Evolutionary conservation across 2,797 vertebrate genomes (phyloP).

Genomic region (Falco berigora): DNA sequence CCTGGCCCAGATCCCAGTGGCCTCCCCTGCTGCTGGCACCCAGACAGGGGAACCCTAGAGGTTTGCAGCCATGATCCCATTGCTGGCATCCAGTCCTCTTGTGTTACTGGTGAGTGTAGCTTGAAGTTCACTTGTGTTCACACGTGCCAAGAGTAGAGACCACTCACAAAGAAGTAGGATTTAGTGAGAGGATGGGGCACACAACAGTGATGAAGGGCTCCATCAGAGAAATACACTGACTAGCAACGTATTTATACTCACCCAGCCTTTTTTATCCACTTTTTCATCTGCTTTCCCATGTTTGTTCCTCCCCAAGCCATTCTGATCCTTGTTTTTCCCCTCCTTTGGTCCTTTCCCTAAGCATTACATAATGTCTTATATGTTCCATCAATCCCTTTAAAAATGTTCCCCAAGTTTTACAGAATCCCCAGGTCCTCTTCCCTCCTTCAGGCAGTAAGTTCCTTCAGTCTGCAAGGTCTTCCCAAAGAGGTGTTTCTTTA

Average conservation of each 20-base stretch:
- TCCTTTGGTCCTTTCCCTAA: neutral
- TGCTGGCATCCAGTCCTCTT: neutral
- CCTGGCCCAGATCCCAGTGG: neutral
- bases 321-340: neutral
- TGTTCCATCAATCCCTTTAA: neutral
- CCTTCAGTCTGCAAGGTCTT: neutral
- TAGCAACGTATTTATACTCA: neutral
- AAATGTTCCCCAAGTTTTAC: accelerated
- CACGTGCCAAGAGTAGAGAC: neutral
- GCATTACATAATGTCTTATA: neutral
- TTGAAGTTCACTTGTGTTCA: neutral
- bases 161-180: neutral
- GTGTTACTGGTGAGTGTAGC: neutral
- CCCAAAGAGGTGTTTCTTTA: neutral
- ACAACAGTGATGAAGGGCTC: neutral
- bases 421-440: neutral
- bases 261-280: neutral
- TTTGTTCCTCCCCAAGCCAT: neutral
- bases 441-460: neutral
- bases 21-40: neutral
- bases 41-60: neutral
- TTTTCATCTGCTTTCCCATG: neutral
- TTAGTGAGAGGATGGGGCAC: neutral
- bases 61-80: neutral
- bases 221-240: neutral